Evolutionary conservation across 2,797 vertebrate genomes (phyloP).

Genomic region (Mus spretus): DNA sequence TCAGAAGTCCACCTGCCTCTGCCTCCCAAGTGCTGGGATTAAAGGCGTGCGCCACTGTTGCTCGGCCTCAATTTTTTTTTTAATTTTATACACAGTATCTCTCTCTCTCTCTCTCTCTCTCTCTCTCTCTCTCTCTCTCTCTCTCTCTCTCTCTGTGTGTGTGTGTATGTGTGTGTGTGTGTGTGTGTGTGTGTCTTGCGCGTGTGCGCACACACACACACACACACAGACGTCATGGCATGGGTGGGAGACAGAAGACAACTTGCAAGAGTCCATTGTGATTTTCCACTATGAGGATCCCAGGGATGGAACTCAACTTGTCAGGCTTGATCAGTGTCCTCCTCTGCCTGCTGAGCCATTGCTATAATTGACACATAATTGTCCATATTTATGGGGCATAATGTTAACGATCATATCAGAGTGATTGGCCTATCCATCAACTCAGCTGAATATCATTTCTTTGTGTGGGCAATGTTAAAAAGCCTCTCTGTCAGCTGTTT

Average conservation of each 20-base stretch:
- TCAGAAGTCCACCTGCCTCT: no score
- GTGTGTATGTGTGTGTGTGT: no score
- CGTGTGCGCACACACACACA: no score
- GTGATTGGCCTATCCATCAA: not conserved
- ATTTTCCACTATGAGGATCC: not conserved
- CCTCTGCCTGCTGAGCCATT: not conserved
- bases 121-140: no score
- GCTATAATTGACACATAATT: not conserved
- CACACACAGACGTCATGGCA: not conserved
- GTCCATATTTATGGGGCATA: not conserved
- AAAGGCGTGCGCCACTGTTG: no score
- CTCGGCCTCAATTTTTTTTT: no score
- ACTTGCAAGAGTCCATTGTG: not conserved
- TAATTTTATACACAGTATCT: no score
- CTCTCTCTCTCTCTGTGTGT: no score
- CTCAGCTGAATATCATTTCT: not conserved
- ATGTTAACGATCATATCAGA: not conserved
- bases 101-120: no score
- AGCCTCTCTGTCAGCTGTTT: not conserved
- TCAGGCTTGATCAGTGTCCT: not conserved
- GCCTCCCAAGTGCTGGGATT: no score
- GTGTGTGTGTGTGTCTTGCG: not conserved
- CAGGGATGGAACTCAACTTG: not conserved
- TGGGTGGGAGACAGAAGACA: not conserved
- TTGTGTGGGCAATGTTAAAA: slow-evolving; percentile 23